Evolutionary conservation across 2,113 vertebrate genomes (phyloP), one percentile per base, ranked within the genome.

Genomic region (Neoarius graeffei): DNA sequence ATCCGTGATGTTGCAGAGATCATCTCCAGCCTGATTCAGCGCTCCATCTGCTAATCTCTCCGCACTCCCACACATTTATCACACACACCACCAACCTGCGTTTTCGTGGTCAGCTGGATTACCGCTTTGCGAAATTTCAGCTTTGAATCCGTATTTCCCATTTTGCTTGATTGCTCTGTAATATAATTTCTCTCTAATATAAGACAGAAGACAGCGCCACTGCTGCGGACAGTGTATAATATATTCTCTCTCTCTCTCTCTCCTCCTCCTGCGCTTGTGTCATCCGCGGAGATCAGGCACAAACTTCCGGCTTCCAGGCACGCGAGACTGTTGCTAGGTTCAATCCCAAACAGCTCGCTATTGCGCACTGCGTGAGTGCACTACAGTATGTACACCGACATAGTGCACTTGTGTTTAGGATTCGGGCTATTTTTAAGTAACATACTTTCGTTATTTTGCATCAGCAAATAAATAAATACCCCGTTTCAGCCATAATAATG

Each of bases 41-140:
- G 85, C 89, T 88, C 88, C 89, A 76, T 82, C 81, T 89, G 86
- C 83, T 89, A 79, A 79, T 25, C 79, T 23, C 57, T 11, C 25
- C 8, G 3, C 59, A 35, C 81, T 87, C 50, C n/a, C n/a, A n/a
- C n/a, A 87, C 4, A 56, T 30, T 23, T 3, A 57, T 56, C 11
- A 10, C 35, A 30, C 81, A 59, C 10, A 17, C 7, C 86, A 91
- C 92, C 19, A 84, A 97, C 98, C 98, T 99, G 98, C 9, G 98
- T 99, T 95, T 98, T 99, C 87, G 98, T 99, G 88, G 98, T 99
- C 91, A 99, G 97, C 94, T 99, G 98, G 91, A 99, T 99, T 90
- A 99, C 98, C 57, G 98, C 98, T 93, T 99, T 99, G 93, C 98
- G 97, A 94, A 99, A 99, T 95, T 98, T 98, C 59, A 99, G 95